Base-by-base conservation (phyloP, 2,797 vertebrate genomes). In the Falco berigora region DNA sequence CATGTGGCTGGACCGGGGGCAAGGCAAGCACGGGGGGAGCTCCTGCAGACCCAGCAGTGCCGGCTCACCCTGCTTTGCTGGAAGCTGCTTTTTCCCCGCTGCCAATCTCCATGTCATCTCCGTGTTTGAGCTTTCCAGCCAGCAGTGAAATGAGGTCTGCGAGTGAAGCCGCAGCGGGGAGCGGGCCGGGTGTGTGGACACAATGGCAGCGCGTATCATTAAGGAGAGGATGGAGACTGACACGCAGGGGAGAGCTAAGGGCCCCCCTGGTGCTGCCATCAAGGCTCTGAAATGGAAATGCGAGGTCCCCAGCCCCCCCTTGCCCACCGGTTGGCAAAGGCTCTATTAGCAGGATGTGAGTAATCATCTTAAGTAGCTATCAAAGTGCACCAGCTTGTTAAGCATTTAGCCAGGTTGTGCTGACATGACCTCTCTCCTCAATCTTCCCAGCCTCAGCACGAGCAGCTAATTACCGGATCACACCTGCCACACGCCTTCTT, bases 371-470 rank as follows among this genome's bases (percentile, higher is more conserved):
- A 88, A 95, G 80, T 50, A 94, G 92, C 90, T 82, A 83, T 91
- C 84, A 53, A 72, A 92, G 88, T 44, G 63, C 84, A 77, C 27
- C 92, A 75, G 94, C 92, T 90, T 88, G 94, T 94, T 88, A 82
- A 95, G 83, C 92, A 14, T 82, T 95, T 92, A 94, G 90, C 94
- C 90, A 67, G 95, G 95, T 66, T 93, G 88, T 79, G 95, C 95
- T n/a, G 88, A 71, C 79, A 28, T 79, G 90, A 94, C 92, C 92
- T 30, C 59, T 13, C 75, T 85, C 84, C 87, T 93, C 95, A 90
- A 88, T 92, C 94, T 92, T 90, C 94, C 82, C 73, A 46, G 81
- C 49, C 71, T 52, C 34, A 2, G 52, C 17, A 3, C n/a, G 5
- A 88, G 88, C 18, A 8, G 50, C 77, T 93, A 38, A 62, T 77